Conservation (phyloP, 53 echinoderm and acorn worm genomes). For the Stichopus horrens region DNA sequence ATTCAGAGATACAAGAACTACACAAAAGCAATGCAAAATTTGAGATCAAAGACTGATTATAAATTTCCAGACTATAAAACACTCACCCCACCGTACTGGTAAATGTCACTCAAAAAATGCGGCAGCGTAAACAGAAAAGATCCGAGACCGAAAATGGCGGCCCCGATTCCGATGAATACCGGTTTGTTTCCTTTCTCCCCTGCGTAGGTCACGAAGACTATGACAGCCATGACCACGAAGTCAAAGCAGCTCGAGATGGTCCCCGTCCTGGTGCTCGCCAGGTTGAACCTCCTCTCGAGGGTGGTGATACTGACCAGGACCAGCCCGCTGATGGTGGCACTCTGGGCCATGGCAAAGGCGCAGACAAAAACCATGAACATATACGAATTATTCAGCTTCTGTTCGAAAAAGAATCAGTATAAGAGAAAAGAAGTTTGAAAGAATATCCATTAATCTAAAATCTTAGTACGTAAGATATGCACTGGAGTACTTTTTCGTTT, state of each 20-base stretch:
- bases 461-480: too few relatives aligned
- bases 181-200: slow-evolving; percentile 55
- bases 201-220: slow-evolving; percentile 40
- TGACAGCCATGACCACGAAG: slow-evolving; percentile 34
- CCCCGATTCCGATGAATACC: slow-evolving; percentile 63
- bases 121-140: slow-evolving; percentile 67
- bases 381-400: slow-evolving; percentile 57
- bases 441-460: too few relatives aligned
- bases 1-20: too few relatives aligned
- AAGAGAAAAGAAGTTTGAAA: background rate
- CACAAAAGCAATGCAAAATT: too few relatives aligned
- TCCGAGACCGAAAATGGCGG: slow-evolving; percentile 61
- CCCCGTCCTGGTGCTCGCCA: slow-evolving; percentile 36
- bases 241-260: slow-evolving; percentile 47
- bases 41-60: too few relatives aligned
- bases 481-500: too few relatives aligned
- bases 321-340: slow-evolving; percentile 45
- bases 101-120: slow-evolving; percentile 62
- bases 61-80: too few relatives aligned
- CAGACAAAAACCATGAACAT: slow-evolving; percentile 68
- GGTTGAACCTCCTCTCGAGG: slow-evolving; percentile 45
- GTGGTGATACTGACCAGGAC: slow-evolving; percentile 31
- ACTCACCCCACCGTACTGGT: slow-evolving; percentile 59
- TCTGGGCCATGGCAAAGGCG: slow-evolving; percentile 65
- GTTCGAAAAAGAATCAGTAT: background rate